Base-by-base conservation (phyloP, 2,113 vertebrate genomes). In the Collichthys lucidus region DNA sequence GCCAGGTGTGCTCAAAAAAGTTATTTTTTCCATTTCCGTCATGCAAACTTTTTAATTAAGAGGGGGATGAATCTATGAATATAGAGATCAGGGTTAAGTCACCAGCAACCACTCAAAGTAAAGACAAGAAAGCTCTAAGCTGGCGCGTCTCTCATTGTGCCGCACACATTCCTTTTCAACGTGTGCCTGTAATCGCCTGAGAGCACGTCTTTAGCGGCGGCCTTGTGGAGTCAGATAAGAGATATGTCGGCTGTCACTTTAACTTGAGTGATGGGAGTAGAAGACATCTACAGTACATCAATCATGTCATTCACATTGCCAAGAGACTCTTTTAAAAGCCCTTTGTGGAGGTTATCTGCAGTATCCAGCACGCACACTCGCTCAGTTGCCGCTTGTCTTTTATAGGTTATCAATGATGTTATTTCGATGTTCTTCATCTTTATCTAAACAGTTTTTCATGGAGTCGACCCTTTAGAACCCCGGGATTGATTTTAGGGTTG, bases 21-120 rank as follows among this genome's bases (percentile, higher is more conserved):
- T 92, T 44, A 57, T 83, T 80, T 89, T 86, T 56, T 59, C 22
- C 85, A 47, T 88, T 88, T 74, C 55, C 26, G 16, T 61, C 46
- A 70, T 74, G 82, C 66, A 91, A 92, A 92, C 87, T 90, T 90
- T 90, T 89, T 86, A 87, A 86, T 91, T 93, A 92, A 75, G 66
- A 70, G 40, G 65, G 5, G 61, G 57, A 72, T 78, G 62, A 76
- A 85, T 84, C 79, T 19, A 74, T 83, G 77, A 85, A 83, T 72
- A 57, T 29, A 31, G 40, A 83, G 86, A 88, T 90, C 80, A 87
- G 44, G 77, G 81, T 79, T 59, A 73, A 59, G 68, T 82, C 74
- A 74, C 61, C 78, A 89, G 53, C 46, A 84, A 83, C 49, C 87
- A 88, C 85, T 92, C 81, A 80, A n/a, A n/a, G 80, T 63, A 53